Evolutionary conservation across 1,140 invertebrate species (phyloP).

Genomic region (Marisa cornuarietis): DNA sequence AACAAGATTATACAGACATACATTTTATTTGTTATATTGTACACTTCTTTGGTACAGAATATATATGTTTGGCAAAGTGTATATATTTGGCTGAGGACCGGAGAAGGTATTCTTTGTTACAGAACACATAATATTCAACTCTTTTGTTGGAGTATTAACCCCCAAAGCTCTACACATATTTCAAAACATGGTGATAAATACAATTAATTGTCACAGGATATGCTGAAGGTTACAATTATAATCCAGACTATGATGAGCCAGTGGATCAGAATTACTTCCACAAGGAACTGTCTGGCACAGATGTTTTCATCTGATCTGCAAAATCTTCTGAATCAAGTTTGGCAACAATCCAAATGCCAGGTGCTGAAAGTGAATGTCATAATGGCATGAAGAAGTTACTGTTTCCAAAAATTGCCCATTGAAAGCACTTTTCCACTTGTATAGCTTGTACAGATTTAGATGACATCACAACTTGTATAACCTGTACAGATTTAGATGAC

Average conservation of each 20-base stretch:
- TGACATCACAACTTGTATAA: no score
- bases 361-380: no score
- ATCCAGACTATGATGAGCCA: constrained; percentile 41
- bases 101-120: background rate
- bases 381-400: no score
- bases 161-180: background rate
- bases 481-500: no score
- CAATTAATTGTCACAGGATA: constrained; percentile 65
- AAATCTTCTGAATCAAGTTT: no score
- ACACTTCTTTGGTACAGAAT: background rate
- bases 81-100: background rate
- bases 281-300: constrained; percentile 42
- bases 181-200: background rate
- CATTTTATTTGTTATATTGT: no score
- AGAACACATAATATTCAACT: background rate
- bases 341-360: no score
- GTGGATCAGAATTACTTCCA: constrained; percentile 62
- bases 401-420: no score
- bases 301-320: constrained; percentile 45
- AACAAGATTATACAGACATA: no score
- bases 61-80: background rate
- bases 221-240: constrained; percentile 63
- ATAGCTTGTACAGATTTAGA: no score
- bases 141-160: background rate
- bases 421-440: no score